Evolutionary conservation across 2,888 invertebrate species (phyloP).

Genomic region (Lasius platythorax): DNA sequence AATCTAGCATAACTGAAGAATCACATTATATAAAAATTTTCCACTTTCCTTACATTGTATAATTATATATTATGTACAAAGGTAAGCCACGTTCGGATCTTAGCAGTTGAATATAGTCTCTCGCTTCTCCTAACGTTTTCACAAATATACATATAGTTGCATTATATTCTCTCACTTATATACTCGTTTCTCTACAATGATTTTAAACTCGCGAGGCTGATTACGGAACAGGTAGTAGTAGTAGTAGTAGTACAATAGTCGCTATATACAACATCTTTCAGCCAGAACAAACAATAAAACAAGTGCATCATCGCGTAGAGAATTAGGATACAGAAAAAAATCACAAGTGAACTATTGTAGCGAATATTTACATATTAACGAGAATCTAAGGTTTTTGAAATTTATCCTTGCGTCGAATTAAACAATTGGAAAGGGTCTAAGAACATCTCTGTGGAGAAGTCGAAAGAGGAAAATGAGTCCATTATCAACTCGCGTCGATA

Average conservation of each 20-base stretch:
- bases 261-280: conserved; percentile 32
- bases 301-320: background rate
- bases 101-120: background rate
- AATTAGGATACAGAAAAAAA: conserved; percentile 8
- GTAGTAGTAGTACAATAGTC: too few relatives aligned
- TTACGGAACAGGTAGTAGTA: background rate
- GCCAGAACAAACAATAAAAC: conserved; percentile 8
- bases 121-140: background rate
- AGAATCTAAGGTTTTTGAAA: conserved; percentile 7
- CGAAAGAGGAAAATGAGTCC: background rate
- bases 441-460: background rate
- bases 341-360: background rate
- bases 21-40: conserved; percentile 56
- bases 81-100: conserved; percentile 10
- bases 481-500: background rate
- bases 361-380: conserved; percentile 25
- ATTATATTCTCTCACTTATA: conserved; percentile 24
- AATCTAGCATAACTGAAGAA: conserved; percentile 45
- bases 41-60: conserved; percentile 16
- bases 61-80: conserved; percentile 36
- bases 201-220: conserved; percentile 17
- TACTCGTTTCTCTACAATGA: background rate
- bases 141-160: conserved; percentile 27
- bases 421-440: background rate
- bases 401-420: background rate